Base-by-base conservation (phyloP, 1,140 invertebrate genomes). In the Grapholita molesta region DNA sequence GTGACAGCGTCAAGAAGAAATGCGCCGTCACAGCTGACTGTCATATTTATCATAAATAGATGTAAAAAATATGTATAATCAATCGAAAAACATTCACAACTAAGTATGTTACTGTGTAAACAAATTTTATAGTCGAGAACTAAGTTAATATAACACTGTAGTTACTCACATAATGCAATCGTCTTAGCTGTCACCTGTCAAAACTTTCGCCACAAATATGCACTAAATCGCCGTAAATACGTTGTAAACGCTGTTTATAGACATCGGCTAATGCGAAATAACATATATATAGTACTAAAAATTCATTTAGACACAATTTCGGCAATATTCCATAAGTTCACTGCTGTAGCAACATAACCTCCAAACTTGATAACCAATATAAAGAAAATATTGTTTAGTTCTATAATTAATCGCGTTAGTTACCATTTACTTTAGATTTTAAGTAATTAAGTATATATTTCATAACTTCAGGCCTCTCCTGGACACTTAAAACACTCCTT, bases 201-300 rank as follows among this genome's bases (percentile, higher is more conserved):
- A 88, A 91, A 88, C 82, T 85, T 85, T 88, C 74, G 69, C 80
- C 86, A 86, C 87, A 91, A 88, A 91, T 91, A 85, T 76, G 86
- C 85, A 85, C 86, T 85, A 88, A 85, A 88, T 85, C 85, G 83
- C 85, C 23, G 35, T 66, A 78, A 79, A 81, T 83, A 70, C 67
- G 48, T 66, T 7, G 33, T 72, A 78, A 81, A 79, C 68, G 78
- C 80, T 79, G 55, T 64, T 80, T 82, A 78, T 80, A 30, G 64
- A 69, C 42, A 24, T 73, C 23, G 9, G 64, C 32, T 9, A 66
- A 68, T 6, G 30, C 35, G 72, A 84, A 85, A 82, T 78, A 70
- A 52, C 69, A 33, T 71, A 66, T 74, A 68, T 48, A 35, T 24
- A 73, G 57, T 12, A 71, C 61, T 83, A 87, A 79, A 78, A 64